These are phyloP conservation scores for Masticophis lateralis DNA, from an alignment of 2,797 vertebrate species.

Conservation along the genomic window DNA sequence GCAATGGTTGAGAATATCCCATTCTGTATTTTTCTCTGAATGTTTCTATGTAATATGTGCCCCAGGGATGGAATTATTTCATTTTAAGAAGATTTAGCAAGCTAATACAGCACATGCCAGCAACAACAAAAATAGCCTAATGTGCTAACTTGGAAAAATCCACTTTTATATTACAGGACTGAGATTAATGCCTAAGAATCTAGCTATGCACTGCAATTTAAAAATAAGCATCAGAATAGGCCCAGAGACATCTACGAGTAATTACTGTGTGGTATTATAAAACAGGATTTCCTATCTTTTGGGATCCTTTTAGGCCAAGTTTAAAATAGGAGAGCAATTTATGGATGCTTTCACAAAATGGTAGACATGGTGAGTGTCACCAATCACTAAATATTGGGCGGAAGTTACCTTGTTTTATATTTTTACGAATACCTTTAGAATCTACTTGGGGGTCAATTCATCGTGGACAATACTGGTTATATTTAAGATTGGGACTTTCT, in stretches of 20 bases:
- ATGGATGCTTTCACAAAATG: not conserved
- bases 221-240: not conserved
- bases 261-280: not conserved
- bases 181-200: not conserved
- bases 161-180: constrained; percentile 2
- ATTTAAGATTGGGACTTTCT: not conserved
- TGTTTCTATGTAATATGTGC: constrained; percentile 54
- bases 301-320: not conserved
- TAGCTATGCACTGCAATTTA: not conserved
- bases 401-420: not conserved
- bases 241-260: not conserved
- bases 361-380: not conserved
- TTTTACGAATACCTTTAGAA: not conserved
- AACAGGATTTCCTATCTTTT: not conserved
- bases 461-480: not conserved
- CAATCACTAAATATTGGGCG: not conserved
- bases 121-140: not conserved
- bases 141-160: constrained; percentile 41
- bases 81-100: constrained; percentile 55
- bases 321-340: not conserved
- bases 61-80: constrained; percentile 40
- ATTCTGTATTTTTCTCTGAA: constrained; percentile 49
- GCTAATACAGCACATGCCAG: constrained; percentile 49
- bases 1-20: constrained; percentile 43
- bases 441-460: not conserved